phyloP scores from a whole-genome alignment of 2,797 vertebrate species.

The Toxotes lorentzi region DNA sequence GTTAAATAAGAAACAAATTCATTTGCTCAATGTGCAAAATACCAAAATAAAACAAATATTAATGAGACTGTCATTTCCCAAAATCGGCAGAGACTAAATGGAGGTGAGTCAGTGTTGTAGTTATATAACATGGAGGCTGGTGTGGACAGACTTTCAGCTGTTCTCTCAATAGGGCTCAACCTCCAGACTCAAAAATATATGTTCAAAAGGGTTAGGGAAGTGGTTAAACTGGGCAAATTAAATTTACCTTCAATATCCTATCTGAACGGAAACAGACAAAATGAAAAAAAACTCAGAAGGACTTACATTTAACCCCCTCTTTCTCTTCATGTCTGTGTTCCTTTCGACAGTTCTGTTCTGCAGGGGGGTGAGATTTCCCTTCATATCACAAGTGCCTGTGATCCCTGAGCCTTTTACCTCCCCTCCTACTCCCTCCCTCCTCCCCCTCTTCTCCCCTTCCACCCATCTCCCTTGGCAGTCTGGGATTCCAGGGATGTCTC shows the following conservation, averaged over 20 bases:
- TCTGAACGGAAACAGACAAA: neutral
- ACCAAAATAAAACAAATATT: neutral
- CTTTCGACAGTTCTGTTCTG: constrained; percentile 26
- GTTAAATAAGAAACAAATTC: neutral
- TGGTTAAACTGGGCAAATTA: neutral
- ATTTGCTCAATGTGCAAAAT: neutral
- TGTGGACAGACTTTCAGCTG: constrained; percentile 34
- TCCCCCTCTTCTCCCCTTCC: constrained; percentile 43
- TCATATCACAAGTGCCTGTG: constrained; percentile 72
- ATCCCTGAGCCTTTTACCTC: constrained; percentile 43
- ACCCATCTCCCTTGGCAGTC: constrained; percentile 81
- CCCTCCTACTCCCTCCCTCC: constrained; percentile 15
- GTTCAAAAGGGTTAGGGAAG: neutral
- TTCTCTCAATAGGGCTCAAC: neutral
- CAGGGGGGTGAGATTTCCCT: constrained; percentile 62
- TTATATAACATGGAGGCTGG: constrained; percentile 18
- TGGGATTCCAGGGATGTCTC: constrained; percentile 93
- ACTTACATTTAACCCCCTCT: neutral
- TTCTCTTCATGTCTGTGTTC: constrained; percentile 16
- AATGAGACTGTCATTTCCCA: neutral
- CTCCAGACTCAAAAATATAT: neutral
- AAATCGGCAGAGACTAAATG: neutral
- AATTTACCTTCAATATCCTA: neutral
- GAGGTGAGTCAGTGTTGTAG: constrained; percentile 15
- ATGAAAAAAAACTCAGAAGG: neutral